Conservation (phyloP, 2,113 vertebrate species). For the Oenanthe oenanthe region DNA sequence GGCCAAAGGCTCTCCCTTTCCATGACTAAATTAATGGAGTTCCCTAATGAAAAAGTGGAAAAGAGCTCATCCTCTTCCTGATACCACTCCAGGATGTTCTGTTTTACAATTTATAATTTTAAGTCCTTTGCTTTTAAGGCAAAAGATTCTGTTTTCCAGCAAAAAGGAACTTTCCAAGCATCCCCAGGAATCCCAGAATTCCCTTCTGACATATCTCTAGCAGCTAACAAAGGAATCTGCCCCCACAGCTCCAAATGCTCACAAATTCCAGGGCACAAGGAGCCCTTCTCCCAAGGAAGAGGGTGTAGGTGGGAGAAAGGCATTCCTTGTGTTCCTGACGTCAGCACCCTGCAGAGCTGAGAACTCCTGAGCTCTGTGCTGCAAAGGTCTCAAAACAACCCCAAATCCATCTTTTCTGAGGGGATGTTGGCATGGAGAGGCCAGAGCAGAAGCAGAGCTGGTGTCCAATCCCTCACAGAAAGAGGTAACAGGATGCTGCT, state of each 20-base stretch:
- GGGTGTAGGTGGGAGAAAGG: not conserved
- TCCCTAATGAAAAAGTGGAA: not conserved
- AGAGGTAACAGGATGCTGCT: fast-evolving
- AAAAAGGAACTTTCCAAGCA: not conserved
- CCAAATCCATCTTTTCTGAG: not conserved
- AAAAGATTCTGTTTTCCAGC: not conserved
- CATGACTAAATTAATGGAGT: not conserved
- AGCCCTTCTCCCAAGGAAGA: not conserved
- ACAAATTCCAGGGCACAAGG: not conserved
- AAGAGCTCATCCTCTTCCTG: not conserved
- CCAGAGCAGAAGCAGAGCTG: fast-evolving
- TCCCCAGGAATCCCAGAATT: not conserved
- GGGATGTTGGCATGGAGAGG: not conserved
- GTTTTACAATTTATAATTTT: fast-evolving
- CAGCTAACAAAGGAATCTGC: not conserved
- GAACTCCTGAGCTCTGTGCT: not conserved
- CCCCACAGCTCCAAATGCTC: not conserved
- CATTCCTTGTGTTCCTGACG: not conserved
- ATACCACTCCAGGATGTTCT: not conserved
- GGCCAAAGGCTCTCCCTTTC: not conserved
- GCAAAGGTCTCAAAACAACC: not conserved
- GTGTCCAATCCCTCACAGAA: fast-evolving
- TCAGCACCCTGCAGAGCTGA: not conserved
- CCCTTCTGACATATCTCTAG: not conserved
- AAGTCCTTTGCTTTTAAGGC: not conserved